A percentile compares a stretch with the other conserved stretches of the same genome.
phyloP scores from a whole-genome alignment of 2,797 vertebrate species.

The Mus minutoides region DNA sequence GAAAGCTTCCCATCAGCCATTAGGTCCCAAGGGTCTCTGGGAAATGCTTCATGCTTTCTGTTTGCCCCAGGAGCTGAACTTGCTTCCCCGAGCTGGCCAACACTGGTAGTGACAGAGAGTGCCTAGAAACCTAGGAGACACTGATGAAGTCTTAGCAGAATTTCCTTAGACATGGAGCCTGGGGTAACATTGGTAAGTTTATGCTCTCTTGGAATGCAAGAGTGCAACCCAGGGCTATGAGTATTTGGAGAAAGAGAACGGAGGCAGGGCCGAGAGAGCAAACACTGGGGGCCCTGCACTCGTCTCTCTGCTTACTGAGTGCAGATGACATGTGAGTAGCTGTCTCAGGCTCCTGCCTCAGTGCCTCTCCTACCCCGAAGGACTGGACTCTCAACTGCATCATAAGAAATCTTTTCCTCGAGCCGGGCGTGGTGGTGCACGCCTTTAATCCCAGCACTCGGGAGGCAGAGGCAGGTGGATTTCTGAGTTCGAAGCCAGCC shows the following conservation, averaged over 20 bases:
- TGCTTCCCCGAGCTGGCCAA: neutral
- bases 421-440: no score
- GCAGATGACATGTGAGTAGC: neutral
- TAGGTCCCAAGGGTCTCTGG: no score
- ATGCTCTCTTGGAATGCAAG: neutral
- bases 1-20: fast-evolving
- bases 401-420: neutral
- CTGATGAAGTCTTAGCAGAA: neutral
- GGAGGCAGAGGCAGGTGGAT: no score
- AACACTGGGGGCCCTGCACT: neutral
- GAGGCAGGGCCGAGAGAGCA: neutral
- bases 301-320: neutral
- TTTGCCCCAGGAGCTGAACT: neutral
- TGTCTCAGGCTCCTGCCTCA: neutral
- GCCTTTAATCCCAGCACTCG: no score
- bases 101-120: neutral
- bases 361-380: neutral
- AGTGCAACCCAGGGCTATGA: neutral
- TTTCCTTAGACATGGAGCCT: neutral
- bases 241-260: neutral
- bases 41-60: neutral
- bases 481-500: no score
- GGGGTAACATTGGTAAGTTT: neutral
- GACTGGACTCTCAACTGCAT: neutral
- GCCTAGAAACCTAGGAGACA: neutral